These are phyloP conservation scores for Bombus huntii DNA, from an alignment of 1,140 invertebrate genomes.

Conservation along the genomic window DNA sequence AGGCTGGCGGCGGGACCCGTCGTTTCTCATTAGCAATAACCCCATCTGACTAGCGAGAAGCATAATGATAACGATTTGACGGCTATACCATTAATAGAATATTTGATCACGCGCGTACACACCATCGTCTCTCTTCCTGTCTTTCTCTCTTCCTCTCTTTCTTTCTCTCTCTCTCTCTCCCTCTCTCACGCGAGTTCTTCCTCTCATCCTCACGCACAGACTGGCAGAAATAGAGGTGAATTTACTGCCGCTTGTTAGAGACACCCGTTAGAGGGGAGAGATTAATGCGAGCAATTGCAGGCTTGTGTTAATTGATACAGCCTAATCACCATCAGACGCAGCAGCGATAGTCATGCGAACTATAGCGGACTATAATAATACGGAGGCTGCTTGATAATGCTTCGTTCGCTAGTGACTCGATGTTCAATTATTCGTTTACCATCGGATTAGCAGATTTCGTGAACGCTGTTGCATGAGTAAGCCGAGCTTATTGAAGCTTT, in stretches of 20 bases:
- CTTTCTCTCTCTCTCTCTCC: neutral
- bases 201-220: neutral
- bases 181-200: neutral
- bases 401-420: conserved; percentile 51
- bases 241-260: conserved; percentile 69
- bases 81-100: conserved; percentile 67
- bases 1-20: conserved; percentile 25
- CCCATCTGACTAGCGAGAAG: conserved; percentile 45
- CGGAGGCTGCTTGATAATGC: conserved; percentile 62
- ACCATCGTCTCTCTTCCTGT: neutral
- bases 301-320: conserved; percentile 71
- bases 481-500: conserved; percentile 58
- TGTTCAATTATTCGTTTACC: conserved; percentile 68
- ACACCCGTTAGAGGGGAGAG: conserved; percentile 65
- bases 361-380: conserved; percentile 62
- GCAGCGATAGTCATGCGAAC: conserved; percentile 44
- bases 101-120: conserved; percentile 60
- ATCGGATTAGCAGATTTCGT: conserved; percentile 60
- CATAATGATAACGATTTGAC: conserved; percentile 68
- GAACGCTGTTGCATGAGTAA: conserved; percentile 57
- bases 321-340: conserved; percentile 72
- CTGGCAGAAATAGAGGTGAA: conserved; percentile 61
- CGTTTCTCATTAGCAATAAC: conserved; percentile 68
- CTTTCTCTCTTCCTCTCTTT: no score
- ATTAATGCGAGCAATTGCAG: conserved; percentile 71